Evolutionary conservation across 2,888 invertebrate species (phyloP).

Genomic region (Andrena flavipes): DNA sequence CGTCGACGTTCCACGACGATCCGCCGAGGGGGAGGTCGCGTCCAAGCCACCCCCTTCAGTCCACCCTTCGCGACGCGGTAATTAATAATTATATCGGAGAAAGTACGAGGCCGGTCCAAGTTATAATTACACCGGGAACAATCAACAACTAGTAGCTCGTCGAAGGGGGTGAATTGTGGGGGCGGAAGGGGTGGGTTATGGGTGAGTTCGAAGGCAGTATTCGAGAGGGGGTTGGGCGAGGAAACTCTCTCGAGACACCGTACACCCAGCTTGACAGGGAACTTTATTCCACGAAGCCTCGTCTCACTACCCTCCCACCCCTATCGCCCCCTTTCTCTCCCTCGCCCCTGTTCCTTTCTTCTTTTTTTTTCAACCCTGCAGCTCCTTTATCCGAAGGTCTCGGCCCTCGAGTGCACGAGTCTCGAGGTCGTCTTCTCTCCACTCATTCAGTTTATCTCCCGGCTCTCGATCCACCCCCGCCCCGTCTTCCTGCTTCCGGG

Average conservation of each 20-base stretch:
- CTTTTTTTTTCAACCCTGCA: constrained; percentile 34
- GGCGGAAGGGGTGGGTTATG: background rate
- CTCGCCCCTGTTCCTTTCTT: constrained; percentile 13
- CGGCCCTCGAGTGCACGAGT: constrained; percentile 56
- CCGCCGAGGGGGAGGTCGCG: constrained; percentile 1
- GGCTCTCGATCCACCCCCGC: constrained; percentile 42
- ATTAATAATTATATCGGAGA: constrained; percentile 81
- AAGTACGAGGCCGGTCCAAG: constrained; percentile 74
- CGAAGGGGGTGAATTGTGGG: constrained; percentile 21
- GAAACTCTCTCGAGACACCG: constrained; percentile 71
- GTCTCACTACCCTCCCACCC: constrained; percentile 34
- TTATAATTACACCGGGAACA: constrained; percentile 83
- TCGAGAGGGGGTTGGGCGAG: constrained; percentile 19
- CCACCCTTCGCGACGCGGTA: constrained; percentile 58
- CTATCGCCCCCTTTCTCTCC: background rate
- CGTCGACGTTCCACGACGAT: constrained; percentile 34
- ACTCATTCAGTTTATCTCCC: constrained; percentile 57
- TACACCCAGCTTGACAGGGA: constrained; percentile 65
- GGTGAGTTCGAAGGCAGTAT: constrained; percentile 24
- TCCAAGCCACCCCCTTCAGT: background rate
- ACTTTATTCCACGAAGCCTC: constrained; percentile 68
- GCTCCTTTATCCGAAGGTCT: constrained; percentile 67
- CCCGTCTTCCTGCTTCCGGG: constrained; percentile 60
- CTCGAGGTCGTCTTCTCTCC: constrained; percentile 56
- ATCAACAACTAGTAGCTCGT: constrained; percentile 78